A percentile compares a stretch with the other conserved stretches of the same genome.
Evolutionary conservation across 2,888 invertebrate species (phyloP).

Genomic region (Xylota segnis): DNA sequence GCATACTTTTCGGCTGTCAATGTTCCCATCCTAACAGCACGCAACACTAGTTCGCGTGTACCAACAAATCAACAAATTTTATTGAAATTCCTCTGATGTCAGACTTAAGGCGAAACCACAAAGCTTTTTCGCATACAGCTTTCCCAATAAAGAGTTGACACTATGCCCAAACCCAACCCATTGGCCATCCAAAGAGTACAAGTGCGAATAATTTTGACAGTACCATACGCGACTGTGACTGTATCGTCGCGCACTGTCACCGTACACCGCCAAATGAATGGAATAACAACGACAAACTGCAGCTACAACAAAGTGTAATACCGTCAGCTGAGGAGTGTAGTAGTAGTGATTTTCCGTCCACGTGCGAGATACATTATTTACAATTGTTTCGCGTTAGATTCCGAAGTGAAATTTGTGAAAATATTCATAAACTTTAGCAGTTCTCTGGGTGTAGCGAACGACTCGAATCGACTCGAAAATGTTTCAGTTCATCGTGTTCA

Average conservation of each 20-base stretch:
- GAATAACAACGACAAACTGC: slow-evolving; percentile 9
- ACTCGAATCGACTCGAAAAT: slow-evolving; percentile 29
- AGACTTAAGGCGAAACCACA: not conserved
- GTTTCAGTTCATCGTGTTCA: slow-evolving; percentile 60
- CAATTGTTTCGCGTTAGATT: slow-evolving; percentile 7
- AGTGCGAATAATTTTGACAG: not conserved
- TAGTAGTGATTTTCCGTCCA: slow-evolving; percentile 62
- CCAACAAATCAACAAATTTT: not conserved
- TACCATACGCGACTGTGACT: slow-evolving; percentile 18
- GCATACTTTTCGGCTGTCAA: slow-evolving; percentile 41
- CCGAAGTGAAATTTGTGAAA: slow-evolving; percentile 2
- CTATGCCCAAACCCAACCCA: not conserved
- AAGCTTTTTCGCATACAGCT: not conserved
- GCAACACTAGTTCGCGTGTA: slow-evolving; percentile 19
- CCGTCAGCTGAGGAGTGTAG: slow-evolving; percentile 47
- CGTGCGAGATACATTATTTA: slow-evolving; percentile 53
- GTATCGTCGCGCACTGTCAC: slow-evolving; percentile 41
- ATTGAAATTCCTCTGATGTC: not conserved
- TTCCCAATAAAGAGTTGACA: not conserved
- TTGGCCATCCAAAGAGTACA: not conserved
- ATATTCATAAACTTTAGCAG: not conserved
- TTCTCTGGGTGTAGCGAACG: not conserved
- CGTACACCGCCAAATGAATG: slow-evolving; percentile 48
- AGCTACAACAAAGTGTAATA: slow-evolving; percentile 18
- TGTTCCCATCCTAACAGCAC: slow-evolving; percentile 27